A percentile compares a stretch with the other conserved stretches of the same genome.
Conservation (phyloP, 2,113 vertebrate genomes). For the Echinops telfairi region DNA sequence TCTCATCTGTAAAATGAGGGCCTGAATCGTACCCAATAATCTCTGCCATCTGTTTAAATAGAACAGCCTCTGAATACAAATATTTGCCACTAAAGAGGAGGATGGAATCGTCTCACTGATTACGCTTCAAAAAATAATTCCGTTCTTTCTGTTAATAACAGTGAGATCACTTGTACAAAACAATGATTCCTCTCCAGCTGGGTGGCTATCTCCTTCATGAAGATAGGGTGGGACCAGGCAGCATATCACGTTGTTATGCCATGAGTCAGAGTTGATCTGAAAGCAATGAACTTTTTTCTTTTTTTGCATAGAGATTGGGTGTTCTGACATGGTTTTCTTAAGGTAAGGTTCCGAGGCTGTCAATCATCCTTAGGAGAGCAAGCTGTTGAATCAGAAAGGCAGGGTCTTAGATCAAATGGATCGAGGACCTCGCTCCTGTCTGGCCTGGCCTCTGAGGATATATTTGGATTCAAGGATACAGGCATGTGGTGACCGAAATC, state of each 20-base stretch:
- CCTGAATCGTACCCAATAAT: background rate
- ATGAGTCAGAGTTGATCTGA: background rate
- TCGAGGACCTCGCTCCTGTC: background rate
- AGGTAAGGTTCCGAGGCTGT: background rate
- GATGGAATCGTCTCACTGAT: background rate
- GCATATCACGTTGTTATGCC: background rate
- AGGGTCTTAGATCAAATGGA: background rate
- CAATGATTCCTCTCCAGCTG: background rate
- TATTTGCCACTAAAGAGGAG: background rate
- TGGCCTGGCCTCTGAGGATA: background rate
- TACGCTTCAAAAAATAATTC: constrained; percentile 39
- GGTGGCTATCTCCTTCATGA: background rate
- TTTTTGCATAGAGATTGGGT: background rate
- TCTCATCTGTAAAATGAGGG: background rate
- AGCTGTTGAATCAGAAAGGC: background rate
- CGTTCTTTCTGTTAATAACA: background rate
- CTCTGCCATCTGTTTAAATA: background rate
- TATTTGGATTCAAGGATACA: background rate
- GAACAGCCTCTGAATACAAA: background rate
- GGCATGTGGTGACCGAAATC: background rate
- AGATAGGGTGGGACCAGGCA: background rate
- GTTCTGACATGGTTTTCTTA: background rate
- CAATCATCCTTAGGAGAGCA: background rate
- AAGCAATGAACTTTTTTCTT: background rate
- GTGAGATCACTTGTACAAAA: background rate